A percentile compares a stretch with the other conserved stretches of the same genome.
These are phyloP conservation scores for Andrena camellia DNA, from an alignment of 2,888 invertebrate genomes.

Conservation along the genomic window DNA sequence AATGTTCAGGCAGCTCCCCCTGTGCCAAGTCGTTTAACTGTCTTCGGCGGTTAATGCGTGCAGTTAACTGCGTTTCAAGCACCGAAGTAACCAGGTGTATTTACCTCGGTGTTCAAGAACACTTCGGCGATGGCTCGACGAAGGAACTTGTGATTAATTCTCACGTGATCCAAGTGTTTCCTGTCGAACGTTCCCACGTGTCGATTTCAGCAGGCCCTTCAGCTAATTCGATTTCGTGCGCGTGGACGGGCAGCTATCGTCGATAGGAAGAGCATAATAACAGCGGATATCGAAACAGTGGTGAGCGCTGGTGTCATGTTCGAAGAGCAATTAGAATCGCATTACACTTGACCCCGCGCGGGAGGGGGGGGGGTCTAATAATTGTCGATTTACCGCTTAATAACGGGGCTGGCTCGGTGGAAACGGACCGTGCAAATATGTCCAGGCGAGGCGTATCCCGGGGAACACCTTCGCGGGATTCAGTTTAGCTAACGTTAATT, in stretches of 20 bases:
- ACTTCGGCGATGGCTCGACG: background rate
- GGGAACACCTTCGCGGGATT: constrained; percentile 10
- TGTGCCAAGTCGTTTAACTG: background rate
- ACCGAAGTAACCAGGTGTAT: background rate
- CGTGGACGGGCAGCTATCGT: constrained; percentile 32
- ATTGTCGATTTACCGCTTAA: constrained; percentile 55
- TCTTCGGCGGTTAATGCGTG: background rate
- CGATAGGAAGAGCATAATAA: constrained; percentile 7
- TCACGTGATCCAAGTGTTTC: too few relatives aligned
- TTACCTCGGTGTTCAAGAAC: background rate
- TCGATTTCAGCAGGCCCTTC: constrained; percentile 20
- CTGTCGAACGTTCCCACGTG: background rate
- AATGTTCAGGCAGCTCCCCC: background rate
- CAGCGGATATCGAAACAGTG: constrained; percentile 44
- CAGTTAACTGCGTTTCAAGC: background rate
- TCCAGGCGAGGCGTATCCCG: constrained; percentile 10
- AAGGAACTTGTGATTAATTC: background rate
- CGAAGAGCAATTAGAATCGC: constrained; percentile 64
- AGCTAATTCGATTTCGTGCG: constrained; percentile 1
- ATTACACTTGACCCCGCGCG: constrained; percentile 65
- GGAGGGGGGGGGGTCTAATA: constrained; percentile 51
- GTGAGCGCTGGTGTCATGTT: constrained; percentile 54
- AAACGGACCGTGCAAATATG: constrained; percentile 34
- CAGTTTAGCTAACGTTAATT: constrained; percentile 35
- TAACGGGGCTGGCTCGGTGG: constrained; percentile 44